phyloP scores from a whole-genome alignment of 2,113 vertebrate genomes.

The Herpetotheres cachinnans region DNA sequence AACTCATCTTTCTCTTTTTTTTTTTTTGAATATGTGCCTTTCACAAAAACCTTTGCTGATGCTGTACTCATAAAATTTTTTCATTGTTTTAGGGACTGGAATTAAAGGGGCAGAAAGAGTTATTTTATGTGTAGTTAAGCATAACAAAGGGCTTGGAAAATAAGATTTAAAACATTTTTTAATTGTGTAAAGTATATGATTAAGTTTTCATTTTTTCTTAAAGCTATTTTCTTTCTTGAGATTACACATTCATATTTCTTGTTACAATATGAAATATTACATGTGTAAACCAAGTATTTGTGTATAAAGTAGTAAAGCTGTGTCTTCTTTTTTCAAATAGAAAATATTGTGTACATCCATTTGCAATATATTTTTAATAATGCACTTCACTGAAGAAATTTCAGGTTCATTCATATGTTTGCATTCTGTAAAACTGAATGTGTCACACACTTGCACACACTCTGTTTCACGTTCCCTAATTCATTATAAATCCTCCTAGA shows the following conservation, averaged over 20 bases:
- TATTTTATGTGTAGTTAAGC: not conserved
- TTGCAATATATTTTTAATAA: not conserved
- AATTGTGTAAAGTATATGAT: not conserved
- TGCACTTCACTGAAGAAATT: not conserved
- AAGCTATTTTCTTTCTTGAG: not conserved
- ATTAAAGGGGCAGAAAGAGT: not conserved
- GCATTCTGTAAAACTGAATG: not conserved
- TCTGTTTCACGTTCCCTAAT: not conserved
- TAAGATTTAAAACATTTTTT: not conserved
- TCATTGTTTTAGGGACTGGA: not conserved
- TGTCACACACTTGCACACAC: not conserved
- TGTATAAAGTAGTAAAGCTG: not conserved
- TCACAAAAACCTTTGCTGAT: not conserved
- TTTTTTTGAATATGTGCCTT: not conserved
- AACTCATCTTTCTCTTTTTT: not conserved
- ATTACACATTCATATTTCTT: not conserved
- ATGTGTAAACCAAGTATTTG: not conserved
- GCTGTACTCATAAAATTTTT: not conserved
- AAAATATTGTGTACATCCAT: not conserved
- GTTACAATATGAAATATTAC: not conserved
- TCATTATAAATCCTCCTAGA: slow-evolving; percentile 11
- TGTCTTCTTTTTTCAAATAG: not conserved
- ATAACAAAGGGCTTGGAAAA: not conserved
- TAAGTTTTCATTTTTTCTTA: not conserved
- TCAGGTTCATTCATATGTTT: not conserved